These are phyloP conservation scores for Itoplectis maculator DNA, from an alignment of 2,888 invertebrate genomes.

Conservation along the genomic window DNA sequence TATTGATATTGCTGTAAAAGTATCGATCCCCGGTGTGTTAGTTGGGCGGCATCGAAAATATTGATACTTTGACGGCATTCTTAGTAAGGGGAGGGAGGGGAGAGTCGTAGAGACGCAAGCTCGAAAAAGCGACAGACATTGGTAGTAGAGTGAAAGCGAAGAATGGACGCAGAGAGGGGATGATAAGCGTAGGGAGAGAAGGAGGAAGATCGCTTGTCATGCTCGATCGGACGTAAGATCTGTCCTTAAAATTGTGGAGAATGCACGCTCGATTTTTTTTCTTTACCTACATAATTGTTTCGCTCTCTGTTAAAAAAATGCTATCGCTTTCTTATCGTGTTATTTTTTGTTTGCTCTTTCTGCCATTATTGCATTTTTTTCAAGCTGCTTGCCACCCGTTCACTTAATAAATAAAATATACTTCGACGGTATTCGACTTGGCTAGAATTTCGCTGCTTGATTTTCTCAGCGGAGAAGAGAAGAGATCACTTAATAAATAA, in stretches of 20 bases:
- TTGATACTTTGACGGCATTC: neutral
- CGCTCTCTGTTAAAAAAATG: neutral
- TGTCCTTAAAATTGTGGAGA: constrained; percentile 34
- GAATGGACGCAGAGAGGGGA: neutral
- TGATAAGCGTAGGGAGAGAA: neutral
- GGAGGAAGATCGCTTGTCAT: neutral
- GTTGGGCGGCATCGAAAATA: neutral
- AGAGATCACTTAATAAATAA: too few relatives aligned
- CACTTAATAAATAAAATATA: too few relatives aligned
- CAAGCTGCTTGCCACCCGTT: too few relatives aligned
- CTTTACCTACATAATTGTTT: neutral
- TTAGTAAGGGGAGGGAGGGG: neutral
- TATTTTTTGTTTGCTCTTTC: too few relatives aligned
- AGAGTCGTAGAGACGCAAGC: neutral
- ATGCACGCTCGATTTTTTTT: constrained; percentile 43
- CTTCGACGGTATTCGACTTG: neutral
- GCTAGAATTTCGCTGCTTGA: neutral
- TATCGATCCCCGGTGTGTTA: neutral
- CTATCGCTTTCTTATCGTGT: neutral
- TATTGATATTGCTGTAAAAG: neutral
- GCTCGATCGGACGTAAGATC: neutral
- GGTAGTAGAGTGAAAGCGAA: neutral
- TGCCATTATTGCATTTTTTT: too few relatives aligned
- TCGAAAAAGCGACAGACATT: neutral
- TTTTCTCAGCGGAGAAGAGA: neutral